A percentile compares a stretch with the other conserved stretches of the same genome.
phyloP scores from a whole-genome alignment of 2,888 invertebrate genomes.

The Epinotia demarniana region DNA sequence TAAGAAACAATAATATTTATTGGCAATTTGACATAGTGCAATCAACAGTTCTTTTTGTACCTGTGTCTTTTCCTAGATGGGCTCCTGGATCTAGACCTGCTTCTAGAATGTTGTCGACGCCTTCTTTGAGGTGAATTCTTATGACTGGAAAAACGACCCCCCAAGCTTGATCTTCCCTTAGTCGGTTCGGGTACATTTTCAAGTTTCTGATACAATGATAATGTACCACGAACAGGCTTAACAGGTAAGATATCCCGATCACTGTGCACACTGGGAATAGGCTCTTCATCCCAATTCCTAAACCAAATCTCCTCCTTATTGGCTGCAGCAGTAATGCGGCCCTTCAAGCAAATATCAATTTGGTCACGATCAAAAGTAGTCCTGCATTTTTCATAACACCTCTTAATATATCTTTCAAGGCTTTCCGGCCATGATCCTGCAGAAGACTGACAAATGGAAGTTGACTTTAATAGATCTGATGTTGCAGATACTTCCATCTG shows the following conservation, averaged over 20 bases:
- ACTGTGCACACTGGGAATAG: conserved; percentile 94
- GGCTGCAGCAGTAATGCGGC: conserved; percentile 96
- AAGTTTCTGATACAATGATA: conserved; percentile 85
- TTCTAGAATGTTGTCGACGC: conserved; percentile 68
- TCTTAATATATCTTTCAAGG: conserved; percentile 93
- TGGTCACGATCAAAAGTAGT: conserved; percentile 96
- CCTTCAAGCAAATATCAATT: conserved; percentile 97
- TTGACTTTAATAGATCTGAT: conserved; percentile 67
- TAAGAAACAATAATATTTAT: conserved; percentile 17
- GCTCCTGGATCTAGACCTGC: conserved; percentile 77
- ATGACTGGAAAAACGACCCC: conserved; percentile 59
- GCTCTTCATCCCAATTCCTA: conserved; percentile 97
- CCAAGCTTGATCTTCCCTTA: conserved; percentile 60
- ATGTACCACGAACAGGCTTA: conserved; percentile 84
- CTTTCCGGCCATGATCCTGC: conserved; percentile 91
- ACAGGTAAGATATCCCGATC: conserved; percentile 88
- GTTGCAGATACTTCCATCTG: conserved; percentile 64
- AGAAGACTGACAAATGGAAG: conserved; percentile 67
- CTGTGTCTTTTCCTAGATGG: conserved; percentile 81
- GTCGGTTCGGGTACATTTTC: conserved; percentile 63
- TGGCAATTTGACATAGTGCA: conserved; percentile 16
- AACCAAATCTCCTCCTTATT: conserved; percentile 94
- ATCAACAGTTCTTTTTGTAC: conserved; percentile 53
- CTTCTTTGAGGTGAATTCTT: conserved; percentile 72
- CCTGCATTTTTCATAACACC: conserved; percentile 96